Percentiles rank a stretch among this genome's conserved stretches.
Conservation (phyloP, 2,797 vertebrate species). For the Pseudocheirus occidentalis region DNA sequence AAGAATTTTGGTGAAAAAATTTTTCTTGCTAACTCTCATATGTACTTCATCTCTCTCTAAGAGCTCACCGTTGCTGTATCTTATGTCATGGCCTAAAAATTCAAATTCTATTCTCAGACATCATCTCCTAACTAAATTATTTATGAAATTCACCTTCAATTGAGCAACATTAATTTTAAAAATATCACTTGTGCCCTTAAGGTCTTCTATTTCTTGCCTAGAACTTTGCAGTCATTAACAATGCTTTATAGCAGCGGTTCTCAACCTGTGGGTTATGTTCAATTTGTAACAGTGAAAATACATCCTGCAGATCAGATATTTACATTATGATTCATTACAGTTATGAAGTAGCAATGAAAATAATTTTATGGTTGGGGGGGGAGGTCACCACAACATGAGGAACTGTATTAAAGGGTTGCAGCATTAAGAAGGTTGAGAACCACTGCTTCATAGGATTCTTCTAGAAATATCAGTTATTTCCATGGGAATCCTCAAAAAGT, state of each 20-base stretch:
- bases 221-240: background rate
- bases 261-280: no score
- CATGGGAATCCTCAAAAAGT: background rate
- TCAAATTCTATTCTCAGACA: background rate
- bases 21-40: background rate
- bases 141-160: background rate
- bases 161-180: background rate
- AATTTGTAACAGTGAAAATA: no score
- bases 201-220: background rate
- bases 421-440: no score
- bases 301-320: no score
- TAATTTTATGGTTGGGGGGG: no score
- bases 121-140: background rate
- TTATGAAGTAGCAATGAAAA: no score
- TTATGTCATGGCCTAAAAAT: background rate
- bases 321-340: no score
- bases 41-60: background rate
- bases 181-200: background rate
- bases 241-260: background rate
- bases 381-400: no score
- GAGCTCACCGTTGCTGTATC: background rate
- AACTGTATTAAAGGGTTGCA: no score
- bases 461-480: background rate
- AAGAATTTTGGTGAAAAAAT: background rate
- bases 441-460: background rate